These are phyloP conservation scores for Leucoraja ocellata DNA, from an alignment of 2,797 vertebrate genomes.

Conservation along the genomic window DNA sequence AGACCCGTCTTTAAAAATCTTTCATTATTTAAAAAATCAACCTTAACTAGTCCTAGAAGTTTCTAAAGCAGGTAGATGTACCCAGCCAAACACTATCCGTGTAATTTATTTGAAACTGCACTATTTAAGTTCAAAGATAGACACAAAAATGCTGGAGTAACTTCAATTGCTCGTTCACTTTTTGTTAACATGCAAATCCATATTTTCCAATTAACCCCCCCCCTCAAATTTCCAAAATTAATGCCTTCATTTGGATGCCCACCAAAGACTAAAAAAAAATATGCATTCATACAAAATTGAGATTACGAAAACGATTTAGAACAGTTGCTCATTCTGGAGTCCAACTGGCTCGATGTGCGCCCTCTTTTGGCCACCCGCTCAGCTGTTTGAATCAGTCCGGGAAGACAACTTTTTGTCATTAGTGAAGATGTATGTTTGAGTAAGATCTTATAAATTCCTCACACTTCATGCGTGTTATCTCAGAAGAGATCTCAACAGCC, in stretches of 20 bases:
- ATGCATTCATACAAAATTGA: neutral
- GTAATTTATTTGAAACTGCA: neutral
- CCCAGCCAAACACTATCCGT: neutral
- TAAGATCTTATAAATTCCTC: slow-evolving; percentile 44
- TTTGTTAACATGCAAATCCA: neutral
- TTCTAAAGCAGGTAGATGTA: neutral
- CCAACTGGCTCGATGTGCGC: neutral
- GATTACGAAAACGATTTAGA: neutral
- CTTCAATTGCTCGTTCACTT: neutral
- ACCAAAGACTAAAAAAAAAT: neutral
- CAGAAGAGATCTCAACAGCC: slow-evolving; percentile 43
- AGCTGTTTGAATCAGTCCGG: neutral
- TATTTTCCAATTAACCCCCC: neutral
- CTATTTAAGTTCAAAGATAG: neutral
- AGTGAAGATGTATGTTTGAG: slow-evolving; percentile 42
- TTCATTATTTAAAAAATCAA: neutral
- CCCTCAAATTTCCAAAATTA: neutral
- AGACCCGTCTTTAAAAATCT: too few species aligned
- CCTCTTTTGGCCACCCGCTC: neutral
- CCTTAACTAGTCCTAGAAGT: neutral
- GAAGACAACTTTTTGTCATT: neutral
- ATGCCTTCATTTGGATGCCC: neutral
- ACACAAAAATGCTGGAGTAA: too few species aligned
- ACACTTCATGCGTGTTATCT: slow-evolving; percentile 43
- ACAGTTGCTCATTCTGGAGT: neutral